Evolutionary conservation across 2,113 vertebrate genomes (phyloP), one percentile per base, ranked within the genome.

Genomic region (Dromiciops gliroides): DNA sequence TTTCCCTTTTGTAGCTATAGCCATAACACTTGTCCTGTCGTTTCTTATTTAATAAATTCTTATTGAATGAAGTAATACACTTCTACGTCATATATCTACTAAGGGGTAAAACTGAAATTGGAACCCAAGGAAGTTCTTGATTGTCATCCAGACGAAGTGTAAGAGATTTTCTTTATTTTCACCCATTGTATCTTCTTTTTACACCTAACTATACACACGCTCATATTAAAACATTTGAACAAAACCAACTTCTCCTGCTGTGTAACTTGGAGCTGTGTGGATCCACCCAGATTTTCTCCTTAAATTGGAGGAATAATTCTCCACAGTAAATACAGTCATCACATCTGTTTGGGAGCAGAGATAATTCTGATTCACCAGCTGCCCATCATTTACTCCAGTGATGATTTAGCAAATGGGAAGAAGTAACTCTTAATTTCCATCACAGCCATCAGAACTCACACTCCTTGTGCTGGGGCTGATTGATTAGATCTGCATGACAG

Each of bases 381-480:
- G 8, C 25, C 90, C 89, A 50, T 90, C 91, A 48, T 25, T 24
- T 50, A 53, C 94, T 49, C 50, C 53, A 7, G 26, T 25, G 22
- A 94, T 93, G 50, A 94, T n/a, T 89, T 51, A 96, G 14, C 49
- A 93, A 94, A 97, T 94, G 23, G 60, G 89, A 90, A 48, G 83
- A 93, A 94, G 90, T 1, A n/a, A 4, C 14, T 26, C 7, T 48
- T 0, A 0, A 8, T 90, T 48, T 93, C 50, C 90, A 93, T 91
- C 28, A 89, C 48, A 94, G 91, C 47, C 28, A 50, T 89, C 22
- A 53, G 44, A 75, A 28, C 19, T 93, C 49, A 92, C 26, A 60
- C 7, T 37, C 67, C 37, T 49, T 47, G 48, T 92, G 47, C 56
- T 67, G 50, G 48, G 26, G 6, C 47, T 51, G 44, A 44, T 56